Evolutionary conservation across 2,113 vertebrate species (phyloP), one percentile per base, ranked within the genome.

Genomic region (Odontesthes bonariensis): DNA sequence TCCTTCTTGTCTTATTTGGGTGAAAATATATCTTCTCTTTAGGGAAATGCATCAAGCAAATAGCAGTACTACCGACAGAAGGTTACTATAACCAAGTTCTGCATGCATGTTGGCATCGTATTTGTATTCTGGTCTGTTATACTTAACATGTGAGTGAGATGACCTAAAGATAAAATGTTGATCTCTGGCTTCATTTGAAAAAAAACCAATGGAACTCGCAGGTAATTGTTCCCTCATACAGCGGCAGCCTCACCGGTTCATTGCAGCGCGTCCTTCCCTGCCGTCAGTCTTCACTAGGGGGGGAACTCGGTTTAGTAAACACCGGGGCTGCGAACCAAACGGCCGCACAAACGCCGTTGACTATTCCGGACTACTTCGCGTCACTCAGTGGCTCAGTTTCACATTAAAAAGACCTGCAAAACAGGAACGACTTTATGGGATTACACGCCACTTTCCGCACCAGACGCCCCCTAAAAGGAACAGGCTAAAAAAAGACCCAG

Each of bases 221-320:
- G 27, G 27, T 31, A 68, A 53, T 6, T 31, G 35, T 27, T 49
- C 38, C 40, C 31, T 35, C 59, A 2, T 20, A 51, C 42, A 32
- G 8, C 10, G 2, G 51, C 17, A 57, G n/a, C 5, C 89, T 91
- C 85, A 92, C 92, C 86, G 79, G 33, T 81, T 49, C 92, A 92
- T 92, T 4, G 75, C 77, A 27, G 69, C 58, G 58, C 35, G 47
- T 69, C 22, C 62, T 57, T 55, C 38, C 63, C 60, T 0, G 40
- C 56, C 27, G 51, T 12, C 14, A 58, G 44, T 61, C 57, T 47
- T 56, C 64, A 33, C 12, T n/a, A 38, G 55, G 31, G 83, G 75
- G 87, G 0, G 72, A 27, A 71, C 54, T 32, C 42, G 1, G 4
- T 1, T 0, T 2, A 75, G 58, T 13, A 19, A 32, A 89, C 77